Evolutionary conservation across 2,797 vertebrate genomes (phyloP), one percentile per base, ranked within the genome.

Genomic region (Enteromius viviparus): DNA sequence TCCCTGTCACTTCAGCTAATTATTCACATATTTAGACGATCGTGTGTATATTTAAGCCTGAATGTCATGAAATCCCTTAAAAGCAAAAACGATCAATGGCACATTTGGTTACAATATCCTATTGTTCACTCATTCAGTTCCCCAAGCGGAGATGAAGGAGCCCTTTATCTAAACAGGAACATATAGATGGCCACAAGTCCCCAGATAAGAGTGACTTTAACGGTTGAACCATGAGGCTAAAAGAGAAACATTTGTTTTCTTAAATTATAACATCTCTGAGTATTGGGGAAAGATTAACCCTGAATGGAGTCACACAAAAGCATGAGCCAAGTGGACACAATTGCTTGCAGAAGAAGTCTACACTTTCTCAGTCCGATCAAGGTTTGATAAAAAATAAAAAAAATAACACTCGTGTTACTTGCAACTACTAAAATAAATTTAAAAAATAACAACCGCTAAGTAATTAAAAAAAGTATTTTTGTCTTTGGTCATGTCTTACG

Each of bases 161-260:
- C 69, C 71, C 79, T 84, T 85, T 85, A 83, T 87, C 53, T 82
- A 64, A 80, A 85, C 76, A 82, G 81, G 81, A 84, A 84, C 78
- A 82, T 86, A 86, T 83, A 85, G 80, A 84, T 83, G 82, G 70
- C 80, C 70, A 74, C 53, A 74, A 69, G 66, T 71, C 64, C 81
- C 21, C n/a, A 76, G 68, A 87, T 81, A 75, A 83, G 62, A 76
- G 45, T 76, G 76, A 76, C 65, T 82, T 84, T 85, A 55, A 84
- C 66, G 47, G 32, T 76, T 49, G 69, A 45, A 65, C 80, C 76
- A 68, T 40, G 69, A 88, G 84, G 86, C 82, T 72, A 83, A 72
- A 77, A 85, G 87, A 86, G 87, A 91, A 91, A 92, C 90, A 81
- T 90, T 89, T 92, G 91, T 88, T 90, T 86, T 84, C 89, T 86